phyloP scores from a whole-genome alignment of 2,113 vertebrate genomes.

The Ophthalmolycus amberensis region DNA sequence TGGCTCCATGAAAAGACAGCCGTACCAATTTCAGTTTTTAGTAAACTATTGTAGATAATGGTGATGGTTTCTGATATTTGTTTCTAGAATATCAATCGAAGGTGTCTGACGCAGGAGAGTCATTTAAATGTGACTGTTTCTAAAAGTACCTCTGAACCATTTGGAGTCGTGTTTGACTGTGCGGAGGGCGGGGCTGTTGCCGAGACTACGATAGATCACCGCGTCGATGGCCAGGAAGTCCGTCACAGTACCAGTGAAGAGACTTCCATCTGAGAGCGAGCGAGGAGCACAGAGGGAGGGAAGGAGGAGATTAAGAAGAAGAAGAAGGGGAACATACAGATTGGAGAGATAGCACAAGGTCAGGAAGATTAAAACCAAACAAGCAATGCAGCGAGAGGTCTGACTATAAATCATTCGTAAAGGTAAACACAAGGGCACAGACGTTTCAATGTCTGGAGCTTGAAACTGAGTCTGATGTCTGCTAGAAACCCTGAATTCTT shows the following conservation, averaged over 20 bases:
- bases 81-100: constrained; percentile 21
- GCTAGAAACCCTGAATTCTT: constrained; percentile 7
- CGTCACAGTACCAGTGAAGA: constrained; percentile 96
- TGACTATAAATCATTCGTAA: constrained; percentile 72
- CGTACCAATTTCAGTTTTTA: not conserved
- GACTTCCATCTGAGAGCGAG: constrained; percentile 88
- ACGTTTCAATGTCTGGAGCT: constrained; percentile 33
- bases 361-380: constrained; percentile 77
- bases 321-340: constrained; percentile 55
- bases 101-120: constrained; percentile 12
- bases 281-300: constrained; percentile 19
- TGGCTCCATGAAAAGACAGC: constrained; percentile 11
- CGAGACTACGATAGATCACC: constrained; percentile 96
- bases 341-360: constrained; percentile 77
- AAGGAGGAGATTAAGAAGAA: constrained; percentile 57
- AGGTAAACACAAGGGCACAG: constrained; percentile 69
- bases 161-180: constrained; percentile 98
- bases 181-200: constrained; percentile 92
- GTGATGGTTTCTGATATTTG: constrained; percentile 26
- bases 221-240: constrained; percentile 98
- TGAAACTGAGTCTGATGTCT: constrained; percentile 33
- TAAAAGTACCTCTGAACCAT: constrained; percentile 94
- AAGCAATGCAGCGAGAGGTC: constrained; percentile 62
- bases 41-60: constrained; percentile 9
- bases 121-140: constrained; percentile 28